Percentiles rank a stretch among this genome's conserved stretches.
Evolutionary conservation across 2,888 invertebrate species (phyloP).

Genomic region (Lordiphosa andalusiaca): DNA sequence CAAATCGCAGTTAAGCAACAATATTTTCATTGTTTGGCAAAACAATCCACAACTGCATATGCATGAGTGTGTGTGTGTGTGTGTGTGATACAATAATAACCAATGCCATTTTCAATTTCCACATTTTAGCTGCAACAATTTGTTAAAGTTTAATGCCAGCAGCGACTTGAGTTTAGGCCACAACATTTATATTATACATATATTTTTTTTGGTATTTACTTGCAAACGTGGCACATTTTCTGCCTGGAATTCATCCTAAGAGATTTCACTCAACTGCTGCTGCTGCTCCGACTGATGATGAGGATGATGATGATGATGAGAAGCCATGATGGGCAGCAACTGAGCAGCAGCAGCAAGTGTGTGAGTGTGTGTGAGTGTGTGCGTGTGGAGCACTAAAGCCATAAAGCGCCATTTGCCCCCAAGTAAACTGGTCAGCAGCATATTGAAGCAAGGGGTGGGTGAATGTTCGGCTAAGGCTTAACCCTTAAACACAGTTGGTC

Average conservation of each 20-base stretch:
- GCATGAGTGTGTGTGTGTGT: slow-evolving; percentile 2
- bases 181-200: slow-evolving; percentile 12
- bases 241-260: slow-evolving; percentile 33
- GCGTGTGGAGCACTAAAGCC: slow-evolving; percentile 31
- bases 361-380: slow-evolving; percentile 10
- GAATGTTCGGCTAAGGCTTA: slow-evolving; percentile 1
- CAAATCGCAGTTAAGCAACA: slow-evolving; percentile 21
- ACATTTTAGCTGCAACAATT: neutral
- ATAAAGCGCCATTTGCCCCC: slow-evolving; percentile 48
- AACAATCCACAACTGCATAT: slow-evolving; percentile 14
- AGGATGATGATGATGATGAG: slow-evolving; percentile 22
- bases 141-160: slow-evolving; percentile 19
- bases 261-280: slow-evolving; percentile 18
- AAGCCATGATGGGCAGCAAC: slow-evolving; percentile 21
- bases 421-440: slow-evolving; percentile 38
- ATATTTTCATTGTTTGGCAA: slow-evolving; percentile 32
- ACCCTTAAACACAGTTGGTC: slow-evolving; percentile 1
- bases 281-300: slow-evolving; percentile 6
- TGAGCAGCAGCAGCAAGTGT: slow-evolving; percentile 9
- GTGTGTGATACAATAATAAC: slow-evolving; percentile 6
- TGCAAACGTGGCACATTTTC: slow-evolving; percentile 34
- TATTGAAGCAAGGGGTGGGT: slow-evolving; percentile 16
- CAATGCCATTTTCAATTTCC: too few species aligned
- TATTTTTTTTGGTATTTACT: slow-evolving; percentile 15
- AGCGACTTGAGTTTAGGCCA: slow-evolving; percentile 16